These are phyloP conservation scores for Bos javanicus DNA, from an alignment of 2,113 vertebrate species.

Conservation along the genomic window DNA sequence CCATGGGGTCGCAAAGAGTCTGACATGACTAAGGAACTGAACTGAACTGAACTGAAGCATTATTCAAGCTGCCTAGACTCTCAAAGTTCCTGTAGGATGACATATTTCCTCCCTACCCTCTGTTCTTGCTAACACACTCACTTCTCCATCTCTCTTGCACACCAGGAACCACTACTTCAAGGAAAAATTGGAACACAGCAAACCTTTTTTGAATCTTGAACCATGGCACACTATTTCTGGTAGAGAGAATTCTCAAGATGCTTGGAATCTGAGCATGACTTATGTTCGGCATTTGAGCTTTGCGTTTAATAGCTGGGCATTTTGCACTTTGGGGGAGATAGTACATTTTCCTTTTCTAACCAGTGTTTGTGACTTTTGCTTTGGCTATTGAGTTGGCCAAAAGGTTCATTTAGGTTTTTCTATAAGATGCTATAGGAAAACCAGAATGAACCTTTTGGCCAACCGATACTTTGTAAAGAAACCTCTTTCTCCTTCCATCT, in stretches of 20 bases:
- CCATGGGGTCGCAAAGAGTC: too few relatives aligned
- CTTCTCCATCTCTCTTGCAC: background rate
- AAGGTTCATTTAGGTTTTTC: background rate
- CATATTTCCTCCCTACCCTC: accelerated
- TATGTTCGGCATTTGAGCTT: background rate
- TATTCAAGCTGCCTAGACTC: background rate
- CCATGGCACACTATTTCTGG: too few relatives aligned
- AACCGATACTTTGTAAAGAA: background rate
- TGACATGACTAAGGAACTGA: too few relatives aligned
- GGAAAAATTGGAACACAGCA: background rate
- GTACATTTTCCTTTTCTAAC: background rate
- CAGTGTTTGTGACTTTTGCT: background rate
- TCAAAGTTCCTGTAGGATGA: background rate
- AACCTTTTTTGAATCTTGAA: background rate
- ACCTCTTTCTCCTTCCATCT: background rate
- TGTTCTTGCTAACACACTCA: background rate
- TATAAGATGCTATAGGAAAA: background rate
- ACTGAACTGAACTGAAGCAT: too few relatives aligned
- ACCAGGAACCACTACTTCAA: background rate
- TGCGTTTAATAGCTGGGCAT: background rate
- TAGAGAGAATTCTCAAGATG: background rate
- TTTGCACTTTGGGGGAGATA: background rate
- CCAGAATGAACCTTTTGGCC: background rate
- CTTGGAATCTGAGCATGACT: background rate
- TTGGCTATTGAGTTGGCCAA: background rate